Conservation (phyloP, 2,113 vertebrate species). For the Silurus asotus region DNA sequence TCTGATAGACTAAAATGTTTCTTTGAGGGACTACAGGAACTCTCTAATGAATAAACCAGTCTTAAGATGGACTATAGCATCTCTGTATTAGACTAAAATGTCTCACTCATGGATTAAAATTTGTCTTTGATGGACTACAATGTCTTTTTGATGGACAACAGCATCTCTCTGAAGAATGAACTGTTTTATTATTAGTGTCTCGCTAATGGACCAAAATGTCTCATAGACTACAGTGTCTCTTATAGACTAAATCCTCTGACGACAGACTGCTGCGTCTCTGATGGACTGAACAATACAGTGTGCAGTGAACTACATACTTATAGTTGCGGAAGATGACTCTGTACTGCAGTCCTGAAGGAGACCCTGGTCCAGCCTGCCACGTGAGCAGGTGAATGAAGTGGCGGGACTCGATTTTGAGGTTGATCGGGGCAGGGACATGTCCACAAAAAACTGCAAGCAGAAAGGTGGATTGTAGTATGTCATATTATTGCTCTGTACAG, state of each 20-base stretch:
- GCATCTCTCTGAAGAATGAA: not conserved
- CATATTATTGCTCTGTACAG: not conserved
- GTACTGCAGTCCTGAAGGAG: slow-evolving; percentile 33
- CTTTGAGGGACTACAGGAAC: not conserved
- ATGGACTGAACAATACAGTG: not conserved
- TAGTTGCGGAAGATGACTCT: not conserved
- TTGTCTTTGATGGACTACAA: not conserved
- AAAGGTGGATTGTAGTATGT: not conserved
- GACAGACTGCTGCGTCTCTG: not conserved
- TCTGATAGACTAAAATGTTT: not conserved
- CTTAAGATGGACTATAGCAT: not conserved
- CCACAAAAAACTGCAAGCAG: not conserved
- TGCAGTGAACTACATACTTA: not conserved
- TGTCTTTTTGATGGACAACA: not conserved
- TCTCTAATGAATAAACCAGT: not conserved
- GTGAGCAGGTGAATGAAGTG: slow-evolving; percentile 25
- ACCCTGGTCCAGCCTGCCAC: slow-evolving; percentile 37
- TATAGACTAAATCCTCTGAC: not conserved
- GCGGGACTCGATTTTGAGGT: not conserved
- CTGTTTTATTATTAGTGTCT: not conserved
- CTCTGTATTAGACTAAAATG: not conserved
- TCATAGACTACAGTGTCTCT: not conserved
- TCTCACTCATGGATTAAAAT: not conserved
- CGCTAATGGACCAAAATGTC: not conserved
- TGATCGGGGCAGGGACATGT: slow-evolving; percentile 26